These are phyloP conservation scores for Dinocampus coccinellae DNA, from an alignment of 2,888 invertebrate species.

Conservation along the genomic window DNA sequence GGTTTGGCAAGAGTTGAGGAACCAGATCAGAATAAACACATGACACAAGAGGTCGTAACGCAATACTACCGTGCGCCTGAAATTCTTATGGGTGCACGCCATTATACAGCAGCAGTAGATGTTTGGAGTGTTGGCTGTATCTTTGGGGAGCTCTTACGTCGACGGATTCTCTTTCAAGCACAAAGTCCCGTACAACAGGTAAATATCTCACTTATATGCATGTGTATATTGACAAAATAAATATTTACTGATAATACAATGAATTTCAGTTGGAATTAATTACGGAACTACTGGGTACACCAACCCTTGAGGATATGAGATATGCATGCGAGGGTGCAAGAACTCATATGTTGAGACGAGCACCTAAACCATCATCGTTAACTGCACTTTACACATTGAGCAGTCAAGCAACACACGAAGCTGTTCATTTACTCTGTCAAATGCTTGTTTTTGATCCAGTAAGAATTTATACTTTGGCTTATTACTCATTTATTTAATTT, in stretches of 20 bases:
- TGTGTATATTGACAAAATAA: not conserved
- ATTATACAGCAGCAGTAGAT: constrained; percentile 96
- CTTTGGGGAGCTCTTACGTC: constrained; percentile 95
- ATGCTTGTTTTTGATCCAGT: constrained; percentile 99
- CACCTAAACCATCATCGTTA: constrained; percentile 89
- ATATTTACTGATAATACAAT: not conserved
- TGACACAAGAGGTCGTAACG: constrained; percentile 99
- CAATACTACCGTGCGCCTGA: constrained; percentile 99
- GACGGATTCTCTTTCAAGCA: constrained; percentile 97
- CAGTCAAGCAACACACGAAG: constrained; percentile 96
- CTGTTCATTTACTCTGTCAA: constrained; percentile 95
- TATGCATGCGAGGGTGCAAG: constrained; percentile 97
- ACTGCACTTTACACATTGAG: constrained; percentile 92
- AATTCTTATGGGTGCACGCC: constrained; percentile 98
- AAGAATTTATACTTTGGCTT: constrained; percentile 66
- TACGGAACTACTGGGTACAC: constrained; percentile 96
- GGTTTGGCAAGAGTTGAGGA: constrained; percentile 98
- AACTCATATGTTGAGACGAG: constrained; percentile 90
- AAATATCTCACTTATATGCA: constrained; percentile 38
- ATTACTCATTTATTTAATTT: not conserved
- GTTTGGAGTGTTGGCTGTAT: constrained; percentile 99
- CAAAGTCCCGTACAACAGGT: constrained; percentile 98
- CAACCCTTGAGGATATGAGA: constrained; percentile 94
- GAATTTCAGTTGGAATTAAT: constrained; percentile 91
- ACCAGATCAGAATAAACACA: constrained; percentile 90